Percentiles rank a stretch among this genome's conserved stretches.
These are phyloP conservation scores for Cnemophilus loriae DNA, from an alignment of 2,113 vertebrate species.

Conservation along the genomic window DNA sequence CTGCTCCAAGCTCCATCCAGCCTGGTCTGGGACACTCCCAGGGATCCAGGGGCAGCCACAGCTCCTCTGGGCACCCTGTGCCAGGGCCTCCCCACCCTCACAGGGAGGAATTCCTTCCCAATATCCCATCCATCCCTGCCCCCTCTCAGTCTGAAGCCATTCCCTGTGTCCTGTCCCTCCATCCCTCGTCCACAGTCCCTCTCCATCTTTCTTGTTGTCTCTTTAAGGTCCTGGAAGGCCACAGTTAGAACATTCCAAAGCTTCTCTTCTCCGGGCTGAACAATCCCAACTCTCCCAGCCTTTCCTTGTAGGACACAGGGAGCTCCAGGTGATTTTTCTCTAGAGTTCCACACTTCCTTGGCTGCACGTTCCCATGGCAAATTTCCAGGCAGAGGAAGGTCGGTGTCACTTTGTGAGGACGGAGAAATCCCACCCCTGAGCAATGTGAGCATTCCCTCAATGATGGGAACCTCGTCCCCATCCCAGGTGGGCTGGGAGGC, in stretches of 20 bases:
- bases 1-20: background rate
- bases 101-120: background rate
- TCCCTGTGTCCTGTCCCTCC: background rate
- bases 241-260: fast-evolving
- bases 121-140: background rate
- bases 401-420: background rate
- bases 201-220: background rate
- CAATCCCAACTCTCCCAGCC: fast-evolving
- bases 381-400: background rate
- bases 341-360: fast-evolving
- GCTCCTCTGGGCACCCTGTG: background rate
- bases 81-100: background rate
- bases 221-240: background rate
- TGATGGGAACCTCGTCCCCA: background rate
- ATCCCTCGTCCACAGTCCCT: background rate
- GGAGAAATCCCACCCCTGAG: background rate
- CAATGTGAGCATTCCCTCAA: fast-evolving
- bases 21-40: background rate
- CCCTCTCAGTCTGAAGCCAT: background rate
- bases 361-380: background rate
- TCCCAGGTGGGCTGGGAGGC: background rate
- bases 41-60: background rate
- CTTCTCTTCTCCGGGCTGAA: background rate
- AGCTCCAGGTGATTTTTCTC: background rate
- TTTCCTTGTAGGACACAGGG: fast-evolving